Percentiles rank a stretch among this genome's conserved stretches.
Evolutionary conservation across 2,797 vertebrate species (phyloP).

Genomic region (Labeo calbasu): DNA sequence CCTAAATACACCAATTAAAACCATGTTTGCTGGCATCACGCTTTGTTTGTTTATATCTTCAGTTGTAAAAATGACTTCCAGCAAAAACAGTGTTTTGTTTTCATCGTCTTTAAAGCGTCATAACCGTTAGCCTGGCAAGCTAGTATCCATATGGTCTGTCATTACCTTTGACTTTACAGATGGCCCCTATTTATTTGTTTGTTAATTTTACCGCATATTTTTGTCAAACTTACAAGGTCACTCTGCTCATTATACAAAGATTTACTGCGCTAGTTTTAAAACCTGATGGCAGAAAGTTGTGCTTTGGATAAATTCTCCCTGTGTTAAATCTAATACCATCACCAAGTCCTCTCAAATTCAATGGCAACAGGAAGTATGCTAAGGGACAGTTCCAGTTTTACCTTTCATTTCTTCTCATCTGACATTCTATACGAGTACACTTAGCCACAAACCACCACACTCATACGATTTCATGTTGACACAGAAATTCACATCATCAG

Average conservation of each 20-base stretch:
- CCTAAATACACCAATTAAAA: slow-evolving; percentile 55
- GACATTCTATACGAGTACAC: slow-evolving; percentile 61
- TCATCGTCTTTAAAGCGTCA: neutral
- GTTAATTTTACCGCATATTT: neutral
- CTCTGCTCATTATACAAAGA: slow-evolving; percentile 18
- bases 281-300: slow-evolving; percentile 28
- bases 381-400: slow-evolving; percentile 40
- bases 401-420: slow-evolving; percentile 67
- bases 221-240: slow-evolving; percentile 37
- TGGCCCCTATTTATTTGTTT: slow-evolving; percentile 19
- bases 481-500: slow-evolving; percentile 95
- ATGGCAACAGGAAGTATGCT: slow-evolving; percentile 49
- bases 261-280: neutral
- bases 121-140: slow-evolving; percentile 27
- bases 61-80: slow-evolving; percentile 50
- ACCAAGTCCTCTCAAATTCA: slow-evolving; percentile 73
- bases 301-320: slow-evolving; percentile 24
- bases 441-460: slow-evolving; percentile 74
- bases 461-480: slow-evolving; percentile 87
- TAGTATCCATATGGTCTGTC: slow-evolving; percentile 26
- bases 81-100: slow-evolving; percentile 54
- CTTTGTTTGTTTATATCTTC: slow-evolving; percentile 42
- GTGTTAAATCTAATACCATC: slow-evolving; percentile 63
- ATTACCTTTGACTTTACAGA: slow-evolving; percentile 36
- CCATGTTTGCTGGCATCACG: slow-evolving; percentile 40